Conservation (phyloP, 2,113 vertebrate species). For the Sialia sialis region DNA sequence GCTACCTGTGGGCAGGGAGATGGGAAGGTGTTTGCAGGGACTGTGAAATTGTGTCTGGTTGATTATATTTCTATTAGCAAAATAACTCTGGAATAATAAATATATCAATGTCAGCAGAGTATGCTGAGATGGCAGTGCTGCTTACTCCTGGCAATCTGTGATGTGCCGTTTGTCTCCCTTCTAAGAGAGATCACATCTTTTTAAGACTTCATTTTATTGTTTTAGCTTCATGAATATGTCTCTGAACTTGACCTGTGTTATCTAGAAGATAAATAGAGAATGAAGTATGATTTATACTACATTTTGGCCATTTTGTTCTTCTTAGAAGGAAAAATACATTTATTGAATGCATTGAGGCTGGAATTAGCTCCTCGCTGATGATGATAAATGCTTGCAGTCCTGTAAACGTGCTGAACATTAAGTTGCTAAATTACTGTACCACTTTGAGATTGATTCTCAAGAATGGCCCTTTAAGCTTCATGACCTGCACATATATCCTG, state of each 20-base stretch:
- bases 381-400: constrained; percentile 58
- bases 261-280: constrained; percentile 35
- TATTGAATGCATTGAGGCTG: constrained; percentile 18
- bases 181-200: background rate
- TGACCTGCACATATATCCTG: background rate
- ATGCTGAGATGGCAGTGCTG: background rate
- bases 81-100: background rate
- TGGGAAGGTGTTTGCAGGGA: background rate
- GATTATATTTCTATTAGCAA: background rate
- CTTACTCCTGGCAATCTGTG: background rate
- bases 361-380: constrained; percentile 52
- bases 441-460: constrained; percentile 40
- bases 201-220: background rate
- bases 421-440: constrained; percentile 48
- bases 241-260: background rate
- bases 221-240: background rate
- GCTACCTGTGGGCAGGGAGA: background rate
- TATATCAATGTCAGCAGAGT: background rate
- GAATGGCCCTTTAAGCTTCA: background rate
- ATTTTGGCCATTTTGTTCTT: constrained; percentile 41
- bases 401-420: constrained; percentile 57
- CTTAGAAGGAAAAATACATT: constrained; percentile 52
- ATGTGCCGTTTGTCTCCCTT: background rate
- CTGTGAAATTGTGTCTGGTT: background rate
- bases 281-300: constrained; percentile 46